Base-by-base conservation (phyloP, 2,113 vertebrate genomes). In the Columba janthina region DNA sequence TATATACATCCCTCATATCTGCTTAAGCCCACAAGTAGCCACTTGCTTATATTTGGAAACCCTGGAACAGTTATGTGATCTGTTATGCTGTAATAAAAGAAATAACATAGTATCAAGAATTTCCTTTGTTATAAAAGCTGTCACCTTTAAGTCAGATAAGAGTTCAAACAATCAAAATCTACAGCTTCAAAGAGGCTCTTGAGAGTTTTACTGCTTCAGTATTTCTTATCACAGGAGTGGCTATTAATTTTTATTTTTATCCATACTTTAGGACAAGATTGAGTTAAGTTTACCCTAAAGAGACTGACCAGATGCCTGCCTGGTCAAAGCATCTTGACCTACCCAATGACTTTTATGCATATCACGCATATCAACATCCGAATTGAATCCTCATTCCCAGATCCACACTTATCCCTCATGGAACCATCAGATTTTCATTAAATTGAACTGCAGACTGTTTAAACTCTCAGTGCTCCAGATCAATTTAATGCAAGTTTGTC, bases 241-340 rank as follows among this genome's bases (percentile, higher is more conserved):
- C 64, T 92, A 42, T n/a, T 92, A 50, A 13, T 88, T 93, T 93
- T 66, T 25, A 54, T 66, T 95, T 93, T 66, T 38, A 46, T 88
- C 51, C 24, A 10, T 64, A 38, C 48, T 74, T 85, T 16, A 60
- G 57, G 65, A 71, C 34, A 80, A 76, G 6, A 32, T 34, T 91
- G 44, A 88, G 50, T 73, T 91, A 70, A 83, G 56, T 90, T 90
- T 81, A 80, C 32, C 53, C 0, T 4, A 32, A 80, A 7, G 38
- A 81, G 31, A 28, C 48, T 77, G 24, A 51, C 76, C 36, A 76
- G 46, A 83, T 88, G 28, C 25, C 38, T 69, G 32, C 40, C 40
- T 46, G 38, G 62, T 88, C 65, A 75, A 72, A 93, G 62, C 53
- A 61, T 72, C 60, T 77, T 2, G 1, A n/a, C 40, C 56, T 50